Conservation (phyloP, 2,797 vertebrate species). For the Anguilla anguilla region DNA sequence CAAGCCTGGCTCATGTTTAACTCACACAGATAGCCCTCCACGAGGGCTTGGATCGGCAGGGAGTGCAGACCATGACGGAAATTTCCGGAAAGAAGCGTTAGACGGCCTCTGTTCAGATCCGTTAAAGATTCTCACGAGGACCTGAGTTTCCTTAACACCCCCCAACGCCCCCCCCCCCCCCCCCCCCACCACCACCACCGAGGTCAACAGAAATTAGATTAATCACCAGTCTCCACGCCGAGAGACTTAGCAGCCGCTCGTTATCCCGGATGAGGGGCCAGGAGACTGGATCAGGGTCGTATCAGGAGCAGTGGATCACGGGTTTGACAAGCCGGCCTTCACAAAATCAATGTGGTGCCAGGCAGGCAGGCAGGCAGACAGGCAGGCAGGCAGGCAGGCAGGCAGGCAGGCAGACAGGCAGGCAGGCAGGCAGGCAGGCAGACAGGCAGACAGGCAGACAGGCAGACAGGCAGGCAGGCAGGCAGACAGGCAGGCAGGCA, state of each 20-base stretch:
- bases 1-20: background rate
- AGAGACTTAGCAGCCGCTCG: background rate
- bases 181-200: background rate
- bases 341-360: background rate
- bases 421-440: background rate
- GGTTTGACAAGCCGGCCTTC: background rate
- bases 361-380: background rate
- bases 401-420: too few relatives aligned
- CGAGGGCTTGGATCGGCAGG: background rate
- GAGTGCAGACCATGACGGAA: background rate
- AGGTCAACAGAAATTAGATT: background rate
- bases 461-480: too few relatives aligned
- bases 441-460: background rate
- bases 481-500: background rate
- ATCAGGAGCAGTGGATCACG: slow-evolving; percentile 1
- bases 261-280: background rate
- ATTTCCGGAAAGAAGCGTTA: background rate
- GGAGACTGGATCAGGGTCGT: background rate
- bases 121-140: background rate
- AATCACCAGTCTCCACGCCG: background rate
- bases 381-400: background rate
- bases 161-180: background rate
- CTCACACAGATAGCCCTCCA: too few relatives aligned
- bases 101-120: background rate
- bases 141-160: background rate